phyloP scores from a whole-genome alignment of 1,140 invertebrate genomes.

The Antheraea pernyi region DNA sequence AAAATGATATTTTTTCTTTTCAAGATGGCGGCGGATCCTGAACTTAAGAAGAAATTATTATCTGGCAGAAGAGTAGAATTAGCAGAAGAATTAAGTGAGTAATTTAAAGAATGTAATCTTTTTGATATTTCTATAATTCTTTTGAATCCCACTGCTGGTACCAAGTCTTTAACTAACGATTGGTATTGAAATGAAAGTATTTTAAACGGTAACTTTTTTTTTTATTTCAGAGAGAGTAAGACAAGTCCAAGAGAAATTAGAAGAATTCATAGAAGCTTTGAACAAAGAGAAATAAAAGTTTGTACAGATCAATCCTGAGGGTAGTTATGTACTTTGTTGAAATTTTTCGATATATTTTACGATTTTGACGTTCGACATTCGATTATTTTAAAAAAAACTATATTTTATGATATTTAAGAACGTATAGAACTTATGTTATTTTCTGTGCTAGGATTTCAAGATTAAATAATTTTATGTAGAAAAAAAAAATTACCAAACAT shows the following conservation, averaged over 20 bases:
- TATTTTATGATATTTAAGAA: no score
- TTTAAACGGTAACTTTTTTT: neutral
- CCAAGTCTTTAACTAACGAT: neutral
- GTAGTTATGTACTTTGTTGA: neutral
- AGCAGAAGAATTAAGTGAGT: conserved; percentile 98
- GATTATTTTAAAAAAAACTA: no score
- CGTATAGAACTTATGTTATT: no score
- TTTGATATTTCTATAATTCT: no score
- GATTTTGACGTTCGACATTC: neutral
- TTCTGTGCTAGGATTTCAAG: no score
- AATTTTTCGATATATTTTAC: neutral
- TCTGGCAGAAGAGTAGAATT: conserved; percentile 95
- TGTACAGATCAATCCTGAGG: conserved; percentile 1
- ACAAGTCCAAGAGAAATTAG: conserved; percentile 98
- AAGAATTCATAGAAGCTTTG: conserved; percentile 96
- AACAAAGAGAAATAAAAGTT: conserved; percentile 62
- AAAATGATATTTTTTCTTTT: neutral
- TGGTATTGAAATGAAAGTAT: neutral
- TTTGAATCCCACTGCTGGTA: conserved; percentile 3
- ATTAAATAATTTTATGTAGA: no score
- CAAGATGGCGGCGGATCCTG: conserved; percentile 90
- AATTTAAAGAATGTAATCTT: neutral
- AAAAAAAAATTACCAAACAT: no score
- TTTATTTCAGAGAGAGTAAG: conserved; percentile 92
- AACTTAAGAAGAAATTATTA: conserved; percentile 91